These are phyloP conservation scores for Campylomormyrus numenius DNA, from an alignment of 2,113 vertebrate genomes.

Conservation along the genomic window DNA sequence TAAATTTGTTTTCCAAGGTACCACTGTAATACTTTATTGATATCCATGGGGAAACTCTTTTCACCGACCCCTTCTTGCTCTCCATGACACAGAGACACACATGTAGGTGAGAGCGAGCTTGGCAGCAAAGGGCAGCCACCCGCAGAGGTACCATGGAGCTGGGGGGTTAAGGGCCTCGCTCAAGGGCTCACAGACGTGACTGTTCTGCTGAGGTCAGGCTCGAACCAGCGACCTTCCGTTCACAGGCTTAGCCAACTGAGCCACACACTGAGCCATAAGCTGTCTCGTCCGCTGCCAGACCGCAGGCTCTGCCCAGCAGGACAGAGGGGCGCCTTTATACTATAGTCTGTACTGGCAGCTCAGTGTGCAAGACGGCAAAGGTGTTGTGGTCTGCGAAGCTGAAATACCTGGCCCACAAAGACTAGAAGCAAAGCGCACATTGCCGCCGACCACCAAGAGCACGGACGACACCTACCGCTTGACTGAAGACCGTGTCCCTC, in stretches of 20 bases:
- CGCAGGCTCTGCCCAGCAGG: neutral
- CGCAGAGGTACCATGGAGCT: neutral
- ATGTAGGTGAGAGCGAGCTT: neutral
- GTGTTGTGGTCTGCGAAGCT: neutral
- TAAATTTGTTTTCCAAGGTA: no score
- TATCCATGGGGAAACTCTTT: neutral
- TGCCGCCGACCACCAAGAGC: neutral
- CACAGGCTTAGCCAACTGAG: neutral
- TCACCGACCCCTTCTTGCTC: neutral
- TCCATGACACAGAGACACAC: neutral
- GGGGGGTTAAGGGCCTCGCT: neutral
- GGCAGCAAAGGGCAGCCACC: neutral
- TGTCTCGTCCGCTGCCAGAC: neutral
- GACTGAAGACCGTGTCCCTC: constrained; percentile 90
- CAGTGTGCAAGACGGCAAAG: neutral
- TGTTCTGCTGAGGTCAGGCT: neutral
- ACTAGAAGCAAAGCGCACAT: neutral
- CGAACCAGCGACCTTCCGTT: neutral
- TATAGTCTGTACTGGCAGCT: neutral
- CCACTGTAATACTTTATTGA: neutral
- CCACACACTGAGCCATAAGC: neutral
- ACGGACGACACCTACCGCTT: constrained; percentile 73
- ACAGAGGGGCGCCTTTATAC: neutral
- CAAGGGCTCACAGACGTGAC: neutral
- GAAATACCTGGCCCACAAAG: neutral